Percentiles rank a stretch among this genome's conserved stretches.
phyloP scores from a whole-genome alignment of 2,797 vertebrate genomes.

The Oceanodroma leucorhoa region DNA sequence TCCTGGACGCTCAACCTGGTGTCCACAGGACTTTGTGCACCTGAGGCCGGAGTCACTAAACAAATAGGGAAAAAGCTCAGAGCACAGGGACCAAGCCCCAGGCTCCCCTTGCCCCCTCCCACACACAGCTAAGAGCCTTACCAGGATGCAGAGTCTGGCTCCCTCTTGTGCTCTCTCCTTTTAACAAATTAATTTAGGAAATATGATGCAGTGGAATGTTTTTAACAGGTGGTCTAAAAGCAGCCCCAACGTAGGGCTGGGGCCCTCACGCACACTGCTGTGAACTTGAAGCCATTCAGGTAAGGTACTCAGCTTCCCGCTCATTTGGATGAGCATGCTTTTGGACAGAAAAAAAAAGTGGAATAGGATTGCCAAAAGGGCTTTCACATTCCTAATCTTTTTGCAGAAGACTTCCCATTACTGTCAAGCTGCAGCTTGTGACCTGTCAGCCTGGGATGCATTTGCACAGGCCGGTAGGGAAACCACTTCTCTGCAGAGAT shows the following conservation, averaged over 20 bases:
- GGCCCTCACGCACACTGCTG: fast-evolving
- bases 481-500: not conserved
- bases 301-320: not conserved
- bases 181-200: constrained; percentile 10
- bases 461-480: not conserved
- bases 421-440: not conserved
- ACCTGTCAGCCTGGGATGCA: not conserved
- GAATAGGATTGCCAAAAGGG: not conserved
- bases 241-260: fast-evolving
- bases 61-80: fast-evolving
- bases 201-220: not conserved
- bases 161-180: constrained; percentile 58
- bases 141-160: constrained; percentile 60
- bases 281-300: not conserved
- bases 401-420: not conserved
- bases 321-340: not conserved
- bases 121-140: not conserved
- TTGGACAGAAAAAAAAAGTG: fast-evolving
- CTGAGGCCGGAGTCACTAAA: not conserved
- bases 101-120: not conserved
- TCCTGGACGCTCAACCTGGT: not conserved
- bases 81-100: not conserved
- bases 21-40: not conserved
- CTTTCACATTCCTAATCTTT: not conserved
- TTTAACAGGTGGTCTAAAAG: not conserved